These are phyloP conservation scores for Gadopsis marmoratus DNA, from an alignment of 2,797 vertebrate genomes.

Conservation along the genomic window DNA sequence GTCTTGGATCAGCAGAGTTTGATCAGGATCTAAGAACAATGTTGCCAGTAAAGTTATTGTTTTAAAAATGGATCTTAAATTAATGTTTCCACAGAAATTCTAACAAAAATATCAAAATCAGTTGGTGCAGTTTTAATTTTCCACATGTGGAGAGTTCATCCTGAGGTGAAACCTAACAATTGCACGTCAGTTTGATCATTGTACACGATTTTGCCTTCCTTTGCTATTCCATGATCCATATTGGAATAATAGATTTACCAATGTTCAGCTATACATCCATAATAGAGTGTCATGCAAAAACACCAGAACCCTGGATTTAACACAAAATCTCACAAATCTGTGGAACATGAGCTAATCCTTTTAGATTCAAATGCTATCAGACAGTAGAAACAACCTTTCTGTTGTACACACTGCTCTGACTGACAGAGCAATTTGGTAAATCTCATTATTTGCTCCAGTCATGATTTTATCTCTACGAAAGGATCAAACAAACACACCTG, in stretches of 20 bases:
- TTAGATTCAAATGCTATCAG: conserved; percentile 29
- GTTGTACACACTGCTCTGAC: conserved; percentile 10
- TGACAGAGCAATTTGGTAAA: conserved; percentile 40
- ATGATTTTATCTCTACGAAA: conserved; percentile 37
- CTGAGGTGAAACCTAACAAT: too few relatives aligned
- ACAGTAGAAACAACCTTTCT: conserved; percentile 5
- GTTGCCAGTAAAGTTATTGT: too few relatives aligned
- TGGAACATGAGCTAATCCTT: conserved; percentile 1
- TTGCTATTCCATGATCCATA: background rate
- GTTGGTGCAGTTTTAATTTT: too few relatives aligned
- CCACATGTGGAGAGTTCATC: too few relatives aligned
- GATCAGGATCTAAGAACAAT: background rate
- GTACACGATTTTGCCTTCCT: background rate
- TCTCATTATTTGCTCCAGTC: conserved; percentile 40
- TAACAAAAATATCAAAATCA: too few relatives aligned
- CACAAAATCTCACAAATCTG: background rate
- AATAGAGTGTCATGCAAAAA: background rate
- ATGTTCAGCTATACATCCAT: background rate
- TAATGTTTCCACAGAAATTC: background rate
- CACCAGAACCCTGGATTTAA: background rate
- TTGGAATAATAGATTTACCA: background rate
- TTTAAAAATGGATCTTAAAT: background rate
- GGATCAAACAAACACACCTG: conserved; percentile 8
- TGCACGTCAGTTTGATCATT: background rate
- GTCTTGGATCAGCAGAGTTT: background rate